phyloP scores from a whole-genome alignment of 2,797 vertebrate species.

The Vipera latastei region DNA sequence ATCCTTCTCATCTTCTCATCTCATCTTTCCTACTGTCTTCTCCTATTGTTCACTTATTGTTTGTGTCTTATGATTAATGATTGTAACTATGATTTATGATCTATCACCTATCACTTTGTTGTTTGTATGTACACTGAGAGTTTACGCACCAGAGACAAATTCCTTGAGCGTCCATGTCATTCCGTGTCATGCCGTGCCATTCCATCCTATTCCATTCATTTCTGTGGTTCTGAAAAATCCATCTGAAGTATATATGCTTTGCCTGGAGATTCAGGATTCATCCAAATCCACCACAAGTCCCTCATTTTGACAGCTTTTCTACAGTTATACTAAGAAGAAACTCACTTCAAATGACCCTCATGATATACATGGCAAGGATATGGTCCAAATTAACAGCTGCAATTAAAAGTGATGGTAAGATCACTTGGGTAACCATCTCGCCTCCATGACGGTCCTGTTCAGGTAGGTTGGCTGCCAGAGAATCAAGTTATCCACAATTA shows the following conservation, averaged over 20 bases:
- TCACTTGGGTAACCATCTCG: neutral
- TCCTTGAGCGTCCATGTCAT: neutral
- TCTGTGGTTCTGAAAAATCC: neutral
- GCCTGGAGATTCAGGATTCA: neutral
- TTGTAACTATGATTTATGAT: neutral
- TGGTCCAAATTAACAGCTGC: neutral
- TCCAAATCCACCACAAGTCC: neutral
- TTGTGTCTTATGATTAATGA: neutral
- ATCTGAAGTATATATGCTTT: neutral
- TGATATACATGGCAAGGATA: neutral
- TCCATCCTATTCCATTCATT: neutral
- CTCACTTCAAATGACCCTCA: neutral
- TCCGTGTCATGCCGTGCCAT: neutral
- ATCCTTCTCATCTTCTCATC: neutral
- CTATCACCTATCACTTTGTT: neutral
- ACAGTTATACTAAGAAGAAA: neutral
- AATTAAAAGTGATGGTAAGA: neutral
- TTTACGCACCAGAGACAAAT: neutral
- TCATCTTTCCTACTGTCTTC: neutral
- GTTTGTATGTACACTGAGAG: neutral
- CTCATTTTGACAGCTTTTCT: neutral
- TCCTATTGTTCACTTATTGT: neutral
- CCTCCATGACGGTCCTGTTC: neutral
- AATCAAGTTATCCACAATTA: neutral
- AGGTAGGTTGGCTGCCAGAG: neutral